These are phyloP conservation scores for Amphiprion percula DNA, from an alignment of 2,113 vertebrate species.

Conservation along the genomic window DNA sequence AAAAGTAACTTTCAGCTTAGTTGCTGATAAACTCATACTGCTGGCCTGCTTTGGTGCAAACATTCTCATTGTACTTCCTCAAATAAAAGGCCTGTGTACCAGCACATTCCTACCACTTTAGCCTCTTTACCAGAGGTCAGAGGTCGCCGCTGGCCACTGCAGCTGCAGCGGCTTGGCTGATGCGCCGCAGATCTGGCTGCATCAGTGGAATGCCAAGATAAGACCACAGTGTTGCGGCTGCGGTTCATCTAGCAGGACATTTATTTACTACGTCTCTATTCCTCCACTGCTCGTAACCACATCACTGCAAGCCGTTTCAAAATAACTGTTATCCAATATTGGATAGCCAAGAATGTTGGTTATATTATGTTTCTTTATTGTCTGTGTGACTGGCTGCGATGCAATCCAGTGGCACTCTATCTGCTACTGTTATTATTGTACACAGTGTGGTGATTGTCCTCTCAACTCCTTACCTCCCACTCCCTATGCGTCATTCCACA, in stretches of 20 bases:
- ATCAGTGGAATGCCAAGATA: constrained; percentile 78
- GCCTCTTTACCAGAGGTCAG: constrained; percentile 67
- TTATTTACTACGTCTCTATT: constrained; percentile 43
- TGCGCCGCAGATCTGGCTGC: constrained; percentile 73
- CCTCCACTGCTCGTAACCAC: background rate
- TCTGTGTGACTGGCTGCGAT: constrained; percentile 12
- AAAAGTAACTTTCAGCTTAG: constrained; percentile 28
- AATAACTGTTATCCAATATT: constrained; percentile 20
- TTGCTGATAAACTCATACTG: constrained; percentile 20
- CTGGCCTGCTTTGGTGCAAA: constrained; percentile 39
- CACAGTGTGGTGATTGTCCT: constrained; percentile 40
- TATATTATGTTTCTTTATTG: constrained; percentile 9
- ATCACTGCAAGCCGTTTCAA: constrained; percentile 17
- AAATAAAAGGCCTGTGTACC: constrained; percentile 49
- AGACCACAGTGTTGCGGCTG: constrained; percentile 53
- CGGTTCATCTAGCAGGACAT: constrained; percentile 13
- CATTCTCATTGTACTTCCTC: constrained; percentile 56
- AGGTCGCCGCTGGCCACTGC: constrained; percentile 66
- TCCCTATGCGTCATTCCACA: constrained; percentile 51
- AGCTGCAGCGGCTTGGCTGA: constrained; percentile 68
- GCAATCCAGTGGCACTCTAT: constrained; percentile 9
- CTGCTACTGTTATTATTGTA: constrained; percentile 37
- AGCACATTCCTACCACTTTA: constrained; percentile 76
- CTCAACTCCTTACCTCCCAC: constrained; percentile 19
- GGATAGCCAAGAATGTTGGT: constrained; percentile 2